Conservation (phyloP, 2,888 invertebrate species). For the Torymus texanus region DNA sequence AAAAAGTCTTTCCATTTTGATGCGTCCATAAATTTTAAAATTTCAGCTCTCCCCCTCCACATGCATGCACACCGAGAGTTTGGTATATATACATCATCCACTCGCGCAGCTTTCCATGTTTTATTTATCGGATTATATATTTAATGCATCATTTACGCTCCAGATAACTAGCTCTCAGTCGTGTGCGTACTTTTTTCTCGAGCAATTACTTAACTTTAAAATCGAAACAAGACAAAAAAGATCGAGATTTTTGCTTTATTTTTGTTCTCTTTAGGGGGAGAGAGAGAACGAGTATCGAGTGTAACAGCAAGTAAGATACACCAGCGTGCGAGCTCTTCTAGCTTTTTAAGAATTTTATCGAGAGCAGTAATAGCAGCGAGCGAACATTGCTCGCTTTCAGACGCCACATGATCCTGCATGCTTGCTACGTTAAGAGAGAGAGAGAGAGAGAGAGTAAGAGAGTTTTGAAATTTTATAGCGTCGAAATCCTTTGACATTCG, state of each 20-base stretch:
- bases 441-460: background rate
- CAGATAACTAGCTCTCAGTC: too few relatives aligned
- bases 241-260: too few relatives aligned
- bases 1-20: background rate
- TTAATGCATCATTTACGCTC: too few relatives aligned
- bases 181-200: too few relatives aligned
- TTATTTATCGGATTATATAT: too few relatives aligned
- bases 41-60: background rate
- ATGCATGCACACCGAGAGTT: too few relatives aligned
- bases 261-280: too few relatives aligned
- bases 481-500: constrained; percentile 43
- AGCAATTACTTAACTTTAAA: too few relatives aligned
- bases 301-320: background rate
- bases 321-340: background rate
- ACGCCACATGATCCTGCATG: background rate
- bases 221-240: too few relatives aligned
- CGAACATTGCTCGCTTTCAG: background rate
- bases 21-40: constrained; percentile 5
- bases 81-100: too few relatives aligned
- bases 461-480: constrained; percentile 23
- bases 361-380: constrained; percentile 21
- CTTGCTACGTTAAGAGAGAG: background rate
- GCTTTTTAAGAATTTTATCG: constrained; percentile 36
- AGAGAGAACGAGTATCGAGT: too few relatives aligned
- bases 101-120: too few relatives aligned